Percentiles rank a stretch among this genome's conserved stretches.
phyloP scores from a whole-genome alignment of 2,888 invertebrate genomes.

The Cryptus viduatorius region DNA sequence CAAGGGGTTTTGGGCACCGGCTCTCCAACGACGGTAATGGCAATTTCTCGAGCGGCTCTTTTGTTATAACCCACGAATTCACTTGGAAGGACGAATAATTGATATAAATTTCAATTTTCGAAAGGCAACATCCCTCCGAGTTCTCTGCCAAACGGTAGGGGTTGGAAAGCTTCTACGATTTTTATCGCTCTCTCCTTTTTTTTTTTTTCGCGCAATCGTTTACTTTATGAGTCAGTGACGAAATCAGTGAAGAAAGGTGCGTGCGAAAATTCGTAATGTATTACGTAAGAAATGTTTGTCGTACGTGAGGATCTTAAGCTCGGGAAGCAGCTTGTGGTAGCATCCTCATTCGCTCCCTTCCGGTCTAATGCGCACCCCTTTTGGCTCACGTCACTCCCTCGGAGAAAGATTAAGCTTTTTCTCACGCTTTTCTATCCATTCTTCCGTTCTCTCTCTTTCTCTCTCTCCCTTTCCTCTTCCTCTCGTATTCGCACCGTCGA shows the following conservation, averaged over 20 bases:
- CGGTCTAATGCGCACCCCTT: background rate
- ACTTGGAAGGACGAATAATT: constrained; percentile 9
- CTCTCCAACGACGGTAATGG: background rate
- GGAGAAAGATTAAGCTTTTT: background rate
- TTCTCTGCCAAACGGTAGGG: background rate
- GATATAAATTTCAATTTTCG: constrained; percentile 29
- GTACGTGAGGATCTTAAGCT: background rate
- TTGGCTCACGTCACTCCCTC: constrained; percentile 12
- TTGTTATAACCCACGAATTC: constrained; percentile 29
- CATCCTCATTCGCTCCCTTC: background rate
- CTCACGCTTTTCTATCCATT: constrained; percentile 14
- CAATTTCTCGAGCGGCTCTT: constrained; percentile 17
- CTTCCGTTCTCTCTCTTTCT: background rate
- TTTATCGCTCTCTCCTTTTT: background rate
- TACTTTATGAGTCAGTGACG: background rate
- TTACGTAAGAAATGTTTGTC: constrained; percentile 2
- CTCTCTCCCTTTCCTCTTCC: too few species aligned
- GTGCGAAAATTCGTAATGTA: constrained; percentile 15
- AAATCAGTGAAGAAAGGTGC: background rate
- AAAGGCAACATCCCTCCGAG: background rate
- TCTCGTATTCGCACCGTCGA: background rate
- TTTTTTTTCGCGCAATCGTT: background rate
- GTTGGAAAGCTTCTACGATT: background rate
- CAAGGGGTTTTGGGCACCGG: background rate
- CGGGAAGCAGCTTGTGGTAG: background rate